Conservation (phyloP, 2,888 invertebrate genomes). For the Dicycla oo region DNA sequence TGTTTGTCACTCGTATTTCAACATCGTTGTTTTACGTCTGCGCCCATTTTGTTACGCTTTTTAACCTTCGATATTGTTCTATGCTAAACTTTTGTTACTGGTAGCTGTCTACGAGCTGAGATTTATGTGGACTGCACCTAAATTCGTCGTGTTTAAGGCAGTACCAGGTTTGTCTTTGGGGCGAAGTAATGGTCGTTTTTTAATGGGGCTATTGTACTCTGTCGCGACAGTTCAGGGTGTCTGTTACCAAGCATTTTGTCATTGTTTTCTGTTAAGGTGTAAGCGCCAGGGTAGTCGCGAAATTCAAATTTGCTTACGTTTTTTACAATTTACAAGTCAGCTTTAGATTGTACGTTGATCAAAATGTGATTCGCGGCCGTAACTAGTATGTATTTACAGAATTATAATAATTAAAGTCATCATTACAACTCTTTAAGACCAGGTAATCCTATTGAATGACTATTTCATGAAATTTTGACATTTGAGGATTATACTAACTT, state of each 20-base stretch:
- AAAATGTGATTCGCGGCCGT: too few species aligned
- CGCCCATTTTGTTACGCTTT: constrained; percentile 68
- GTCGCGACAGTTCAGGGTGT: neutral
- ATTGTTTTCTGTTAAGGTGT: neutral
- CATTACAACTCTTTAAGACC: too few species aligned
- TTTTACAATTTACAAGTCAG: too few species aligned
- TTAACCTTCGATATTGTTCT: constrained; percentile 71
- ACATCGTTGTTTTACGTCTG: constrained; percentile 75
- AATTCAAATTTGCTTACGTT: too few species aligned
- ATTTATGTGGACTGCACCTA: constrained; percentile 50
- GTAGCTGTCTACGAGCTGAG: constrained; percentile 36
- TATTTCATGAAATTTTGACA: too few species aligned
- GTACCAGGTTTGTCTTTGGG: neutral
- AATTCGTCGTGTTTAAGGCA: constrained; percentile 19
- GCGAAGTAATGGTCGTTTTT: constrained; percentile 14
- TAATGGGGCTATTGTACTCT: constrained; percentile 6
- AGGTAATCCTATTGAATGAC: too few species aligned
- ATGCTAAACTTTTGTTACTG: constrained; percentile 59
- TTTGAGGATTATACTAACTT: too few species aligned
- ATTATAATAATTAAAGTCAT: too few species aligned
- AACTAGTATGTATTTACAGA: too few species aligned
- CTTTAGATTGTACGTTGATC: too few species aligned
- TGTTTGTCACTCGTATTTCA: constrained; percentile 77
- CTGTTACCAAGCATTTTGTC: neutral
- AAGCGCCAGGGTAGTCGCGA: too few species aligned